phyloP scores from a whole-genome alignment of 2,797 vertebrate species.

The Darevskia nairensis region DNA sequence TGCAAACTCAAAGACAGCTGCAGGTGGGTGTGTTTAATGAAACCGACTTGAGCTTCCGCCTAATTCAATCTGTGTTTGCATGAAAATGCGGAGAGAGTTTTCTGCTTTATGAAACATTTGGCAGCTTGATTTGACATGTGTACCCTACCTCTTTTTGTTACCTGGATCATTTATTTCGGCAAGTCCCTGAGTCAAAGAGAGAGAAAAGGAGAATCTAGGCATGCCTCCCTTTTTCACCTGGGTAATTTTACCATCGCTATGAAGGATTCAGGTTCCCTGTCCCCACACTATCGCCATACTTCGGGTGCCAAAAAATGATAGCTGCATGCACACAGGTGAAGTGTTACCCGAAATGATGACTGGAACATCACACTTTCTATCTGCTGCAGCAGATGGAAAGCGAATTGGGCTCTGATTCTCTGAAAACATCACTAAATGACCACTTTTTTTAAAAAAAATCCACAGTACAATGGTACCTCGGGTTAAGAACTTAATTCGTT shows the following conservation, averaged over 20 bases:
- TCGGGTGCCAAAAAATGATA: background rate
- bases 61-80: background rate
- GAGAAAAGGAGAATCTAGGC: background rate
- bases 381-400: background rate
- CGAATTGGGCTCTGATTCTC: background rate
- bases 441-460: accelerated
- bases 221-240: background rate
- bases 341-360: background rate
- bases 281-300: background rate
- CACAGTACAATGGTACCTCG: no score
- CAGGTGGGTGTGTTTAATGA: background rate
- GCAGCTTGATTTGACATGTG: background rate
- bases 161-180: background rate
- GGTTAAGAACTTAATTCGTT: no score
- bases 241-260: background rate
- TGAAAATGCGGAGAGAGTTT: background rate
- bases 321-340: background rate
- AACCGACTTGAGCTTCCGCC: background rate
- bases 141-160: background rate
- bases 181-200: background rate
- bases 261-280: no score
- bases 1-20: background rate
- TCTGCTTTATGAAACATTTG: background rate
- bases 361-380: background rate
- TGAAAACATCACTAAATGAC: accelerated